phyloP scores from a whole-genome alignment of 2,113 vertebrate species.

The Aegypius monachus region DNA sequence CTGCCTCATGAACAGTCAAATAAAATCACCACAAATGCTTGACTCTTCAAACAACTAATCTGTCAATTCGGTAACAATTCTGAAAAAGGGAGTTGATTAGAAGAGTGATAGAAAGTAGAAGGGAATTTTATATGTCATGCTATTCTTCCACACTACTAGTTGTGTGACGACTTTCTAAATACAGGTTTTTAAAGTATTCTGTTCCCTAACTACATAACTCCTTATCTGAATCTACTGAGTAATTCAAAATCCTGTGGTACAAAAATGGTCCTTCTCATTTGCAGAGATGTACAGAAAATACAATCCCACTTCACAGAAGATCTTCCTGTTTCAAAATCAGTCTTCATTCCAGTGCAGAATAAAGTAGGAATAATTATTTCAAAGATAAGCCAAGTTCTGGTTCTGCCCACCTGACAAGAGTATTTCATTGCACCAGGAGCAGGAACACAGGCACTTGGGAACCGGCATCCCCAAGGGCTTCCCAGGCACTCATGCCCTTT shows the following conservation, averaged over 20 bases:
- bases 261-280: background rate
- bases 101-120: background rate
- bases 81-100: background rate
- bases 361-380: background rate
- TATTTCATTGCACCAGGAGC: background rate
- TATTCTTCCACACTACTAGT: background rate
- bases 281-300: background rate
- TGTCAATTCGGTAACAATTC: background rate
- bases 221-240: background rate
- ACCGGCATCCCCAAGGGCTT: background rate
- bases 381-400: background rate
- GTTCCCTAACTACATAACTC: background rate
- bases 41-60: background rate
- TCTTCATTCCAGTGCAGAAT: background rate
- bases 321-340: background rate
- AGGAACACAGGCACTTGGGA: background rate
- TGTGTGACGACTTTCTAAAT: background rate
- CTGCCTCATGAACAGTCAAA: background rate
- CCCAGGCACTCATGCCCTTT: rapidly evolving
- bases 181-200: background rate
- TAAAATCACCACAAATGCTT: background rate
- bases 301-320: background rate
- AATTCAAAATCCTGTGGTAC: background rate
- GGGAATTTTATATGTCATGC: background rate
- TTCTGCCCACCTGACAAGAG: background rate